Conservation (phyloP, 2,888 invertebrate genomes). For the Microdon myrmicae region DNA sequence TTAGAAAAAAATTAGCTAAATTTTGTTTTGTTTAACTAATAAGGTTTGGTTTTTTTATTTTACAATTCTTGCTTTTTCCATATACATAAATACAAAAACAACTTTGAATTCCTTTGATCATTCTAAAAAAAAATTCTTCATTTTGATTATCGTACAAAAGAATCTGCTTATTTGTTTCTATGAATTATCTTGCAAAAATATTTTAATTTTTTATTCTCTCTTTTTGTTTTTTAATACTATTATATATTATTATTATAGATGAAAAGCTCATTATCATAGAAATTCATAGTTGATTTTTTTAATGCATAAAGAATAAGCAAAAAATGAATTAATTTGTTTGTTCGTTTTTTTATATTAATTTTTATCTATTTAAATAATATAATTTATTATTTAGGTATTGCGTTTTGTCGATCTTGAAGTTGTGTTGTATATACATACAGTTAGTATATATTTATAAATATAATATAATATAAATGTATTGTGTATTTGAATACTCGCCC, state of each 20-base stretch:
- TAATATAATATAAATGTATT: constrained; percentile 50
- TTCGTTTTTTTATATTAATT: constrained; percentile 15
- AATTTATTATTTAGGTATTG: constrained; percentile 49
- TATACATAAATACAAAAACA: constrained; percentile 54
- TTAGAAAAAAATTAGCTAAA: constrained; percentile 47
- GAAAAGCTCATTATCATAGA: constrained; percentile 49
- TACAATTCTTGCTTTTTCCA: constrained; percentile 54
- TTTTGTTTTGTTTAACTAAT: constrained; percentile 28
- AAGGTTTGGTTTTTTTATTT: constrained; percentile 18
- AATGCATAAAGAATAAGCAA: constrained; percentile 52
- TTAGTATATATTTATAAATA: constrained; percentile 46
- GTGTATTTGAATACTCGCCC: constrained; percentile 63
- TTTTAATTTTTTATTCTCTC: constrained; percentile 28
- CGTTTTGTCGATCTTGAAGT: constrained; percentile 50
- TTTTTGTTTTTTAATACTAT: constrained; percentile 1
- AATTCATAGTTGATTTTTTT: constrained; percentile 55
- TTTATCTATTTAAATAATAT: constrained; percentile 32
- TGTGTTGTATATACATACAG: constrained; percentile 49
- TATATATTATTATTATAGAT: constrained; percentile 16
- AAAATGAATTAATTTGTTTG: constrained; percentile 36
- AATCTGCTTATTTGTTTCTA: constrained; percentile 32
- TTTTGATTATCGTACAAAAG: constrained; percentile 44
- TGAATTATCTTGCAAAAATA: constrained; percentile 43
- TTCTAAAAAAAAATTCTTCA: constrained; percentile 13
- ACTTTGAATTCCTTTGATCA: constrained; percentile 53